These are phyloP conservation scores for Camelus dromedarius DNA, from an alignment of 2,113 vertebrate genomes.

Conservation along the genomic window DNA sequence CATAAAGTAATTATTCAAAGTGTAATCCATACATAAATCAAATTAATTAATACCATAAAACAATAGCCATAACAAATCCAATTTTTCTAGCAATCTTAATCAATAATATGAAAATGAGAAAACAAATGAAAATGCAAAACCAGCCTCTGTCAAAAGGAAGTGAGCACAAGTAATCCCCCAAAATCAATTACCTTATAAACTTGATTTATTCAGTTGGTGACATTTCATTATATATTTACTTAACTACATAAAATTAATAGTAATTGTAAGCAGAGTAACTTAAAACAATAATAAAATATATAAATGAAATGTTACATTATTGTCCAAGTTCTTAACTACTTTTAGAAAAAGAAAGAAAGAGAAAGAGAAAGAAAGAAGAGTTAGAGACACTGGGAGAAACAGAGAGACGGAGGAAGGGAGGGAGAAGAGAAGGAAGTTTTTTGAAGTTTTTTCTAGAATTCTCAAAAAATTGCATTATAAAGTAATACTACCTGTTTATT, in stretches of 20 bases:
- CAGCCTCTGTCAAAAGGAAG: conserved; percentile 60
- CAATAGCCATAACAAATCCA: conserved; percentile 60
- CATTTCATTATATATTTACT: conserved; percentile 66
- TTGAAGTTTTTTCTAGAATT: neutral
- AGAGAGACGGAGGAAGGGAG: neutral
- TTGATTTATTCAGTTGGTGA: conserved; percentile 71
- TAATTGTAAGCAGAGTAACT: conserved; percentile 36
- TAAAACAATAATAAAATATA: conserved; percentile 10
- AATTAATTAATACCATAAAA: conserved; percentile 73
- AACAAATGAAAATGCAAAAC: conserved; percentile 70
- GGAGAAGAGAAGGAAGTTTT: neutral
- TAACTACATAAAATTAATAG: conserved; percentile 61
- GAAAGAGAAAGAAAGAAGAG: neutral
- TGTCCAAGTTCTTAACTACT: neutral
- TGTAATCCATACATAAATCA: conserved; percentile 69
- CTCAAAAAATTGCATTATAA: neutral
- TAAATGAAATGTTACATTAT: neutral
- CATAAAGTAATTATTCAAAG: conserved; percentile 75
- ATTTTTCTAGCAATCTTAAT: conserved; percentile 63
- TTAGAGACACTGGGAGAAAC: rapidly evolving
- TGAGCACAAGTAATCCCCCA: conserved; percentile 65
- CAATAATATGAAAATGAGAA: conserved; percentile 81
- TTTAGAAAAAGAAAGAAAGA: neutral
- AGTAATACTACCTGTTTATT: neutral
- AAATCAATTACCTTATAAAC: conserved; percentile 73